Base-by-base conservation (phyloP, 2,113 vertebrate genomes). In the Ivindomyrus marchei region DNA sequence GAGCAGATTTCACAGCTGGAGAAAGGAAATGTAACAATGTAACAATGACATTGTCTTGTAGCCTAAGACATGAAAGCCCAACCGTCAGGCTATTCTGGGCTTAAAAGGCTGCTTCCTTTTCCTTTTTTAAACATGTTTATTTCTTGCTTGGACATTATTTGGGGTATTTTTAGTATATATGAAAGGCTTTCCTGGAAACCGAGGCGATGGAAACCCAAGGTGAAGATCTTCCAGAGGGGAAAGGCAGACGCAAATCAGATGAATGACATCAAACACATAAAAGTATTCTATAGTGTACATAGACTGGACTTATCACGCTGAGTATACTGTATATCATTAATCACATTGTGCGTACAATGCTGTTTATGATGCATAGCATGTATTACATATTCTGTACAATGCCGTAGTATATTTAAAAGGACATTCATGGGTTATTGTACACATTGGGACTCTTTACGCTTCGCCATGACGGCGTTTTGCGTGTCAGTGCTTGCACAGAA, bases 1-100 rank as follows among this genome's bases (percentile, higher is more conserved):
- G 94, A 93, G 92, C 93, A 91, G 90, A 93, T 94, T 95, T 95
- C 95, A 94, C 93, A 95, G 94, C 93, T 21, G 94, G 95, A 93
- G 85, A 70, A 89, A 94, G 95, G 96, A 96, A 96, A 96, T 95
- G 96, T 95, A 96, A 96, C 96, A 96, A 96, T 96, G 95, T 92
- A 96, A 96, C 95, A 96, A 96, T 95, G 95, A 94, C 93, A 96
- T 96, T 96, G 96, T 96, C 96, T 93, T 53, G n/a, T 36, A 39
- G 27, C 95, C 94, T 95, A 91, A 88, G 87, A 96, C 95, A 96
- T 96, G 95, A 96, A 96, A 96, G 96, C 92, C 84, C 89, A 88
- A 39, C 93, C 93, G 93, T 91, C 83, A 3, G 31, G 92, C 93
- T 96, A 96, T 96, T 96, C 94, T 94, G 85, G 93, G 93, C 95